Evolutionary conservation across 2,888 invertebrate species (phyloP), one percentile per base, ranked within the genome.

Genomic region (Sipunculus nudus): DNA sequence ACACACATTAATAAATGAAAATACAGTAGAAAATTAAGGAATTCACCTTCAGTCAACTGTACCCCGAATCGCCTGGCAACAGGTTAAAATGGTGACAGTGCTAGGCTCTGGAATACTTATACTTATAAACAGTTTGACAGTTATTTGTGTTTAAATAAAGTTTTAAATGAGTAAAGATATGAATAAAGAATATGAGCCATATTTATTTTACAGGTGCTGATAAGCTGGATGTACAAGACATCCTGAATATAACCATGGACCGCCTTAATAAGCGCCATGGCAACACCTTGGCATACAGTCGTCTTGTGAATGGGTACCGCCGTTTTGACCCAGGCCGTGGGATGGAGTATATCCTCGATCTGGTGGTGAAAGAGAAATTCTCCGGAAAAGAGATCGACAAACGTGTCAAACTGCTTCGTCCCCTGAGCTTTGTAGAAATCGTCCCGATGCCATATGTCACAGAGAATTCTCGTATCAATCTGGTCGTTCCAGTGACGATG

Each of bases 371-470:
- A 3, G 75, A 78, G 56, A 54, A 59, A n/a, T 54, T 63, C 2
- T 59, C 66, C 16, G 65, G 65, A 8, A 45, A 43, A 8, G 68
- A 72, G 32, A 61, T 72, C 3, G 61, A 75, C 47, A 75, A 79
- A 56, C 89, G 92, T 75, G 87, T 94, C 70, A 90, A 94, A 85
- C 88, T 92, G 40, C 89, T 90, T 53, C 92, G 96, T 68, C 91
- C 93, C 16, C 85, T 97, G 57, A 94, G 94, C 19, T 89, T 90
- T 61, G 92, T 94, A 8, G 94, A 96, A 79, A 89, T 97, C 61
- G 88, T 96, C 39, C 91, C 92, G 1, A 92, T 94, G 80, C 96
- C 96, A 0, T 97, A 96, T 85, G 96, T 97, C 1, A 97, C 96
- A 0, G 97, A 98, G 87, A 93, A 91, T 83, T 90, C 91, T 5